Conservation (phyloP, 2,113 vertebrate genomes). For the Sylvia atricapilla region DNA sequence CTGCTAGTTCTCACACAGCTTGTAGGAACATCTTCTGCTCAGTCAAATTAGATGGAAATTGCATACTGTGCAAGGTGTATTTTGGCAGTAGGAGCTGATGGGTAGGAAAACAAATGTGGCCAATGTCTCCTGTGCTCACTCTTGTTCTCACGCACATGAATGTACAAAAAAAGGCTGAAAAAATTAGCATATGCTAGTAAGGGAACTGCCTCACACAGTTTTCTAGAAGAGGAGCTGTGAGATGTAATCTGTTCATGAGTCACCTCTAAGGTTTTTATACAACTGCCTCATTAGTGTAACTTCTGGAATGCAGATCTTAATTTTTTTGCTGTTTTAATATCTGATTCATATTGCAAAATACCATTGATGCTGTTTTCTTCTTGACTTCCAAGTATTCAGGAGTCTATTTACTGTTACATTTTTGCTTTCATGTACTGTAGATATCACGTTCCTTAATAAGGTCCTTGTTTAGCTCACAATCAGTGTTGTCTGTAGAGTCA, state of each 20-base stretch:
- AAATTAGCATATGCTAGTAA: not conserved
- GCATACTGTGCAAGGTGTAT: not conserved
- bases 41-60: slow-evolving; percentile 18
- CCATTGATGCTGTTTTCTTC: not conserved
- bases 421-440: slow-evolving; percentile 6
- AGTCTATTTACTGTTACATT: not conserved
- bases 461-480: slow-evolving; percentile 13
- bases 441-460: not conserved
- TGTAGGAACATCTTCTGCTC: not conserved
- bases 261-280: not conserved
- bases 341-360: not conserved
- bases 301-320: not conserved
- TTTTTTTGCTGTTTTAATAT: not conserved
- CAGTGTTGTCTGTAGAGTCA: not conserved
- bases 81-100: not conserved
- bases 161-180: not conserved
- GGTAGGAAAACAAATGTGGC: not conserved
- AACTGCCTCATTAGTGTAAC: not conserved
- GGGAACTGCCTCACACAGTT: not conserved
- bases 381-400: not conserved
- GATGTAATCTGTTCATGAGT: not conserved
- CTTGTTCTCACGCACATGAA: not conserved
- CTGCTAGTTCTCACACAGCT: not conserved
- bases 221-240: not conserved
- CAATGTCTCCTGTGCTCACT: not conserved